Base-by-base conservation (phyloP, 2,888 invertebrate genomes). In the Nomada ruficornis region DNA sequence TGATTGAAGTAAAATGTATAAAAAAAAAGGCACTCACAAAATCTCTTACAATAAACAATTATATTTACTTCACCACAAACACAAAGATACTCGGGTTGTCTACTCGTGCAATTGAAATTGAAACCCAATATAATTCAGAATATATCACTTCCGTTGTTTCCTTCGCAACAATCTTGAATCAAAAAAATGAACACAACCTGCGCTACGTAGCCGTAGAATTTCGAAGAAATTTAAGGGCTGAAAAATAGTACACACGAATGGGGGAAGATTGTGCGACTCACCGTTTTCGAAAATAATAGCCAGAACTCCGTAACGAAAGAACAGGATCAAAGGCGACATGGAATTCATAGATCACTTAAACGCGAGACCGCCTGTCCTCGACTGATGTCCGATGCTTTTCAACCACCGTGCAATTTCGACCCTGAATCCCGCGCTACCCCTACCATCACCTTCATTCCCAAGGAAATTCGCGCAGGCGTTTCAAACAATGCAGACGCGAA, bases 341-440 rank as follows among this genome's bases (percentile, higher is more conserved):
- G 89, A 88, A 85, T 82, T 83, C 85, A 79, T 77, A 65, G 72
- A 77, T 60, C 78, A 79, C 71, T 83, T 83, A 81, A 85, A 83
- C 77, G 84, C 83, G 80, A 67, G 90, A 83, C 84, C 84, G 86
- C 82, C 84, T 85, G 84, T 84, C 83, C 86, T 85, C 82, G 83
- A 90, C 89, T 89, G 88, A 47, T 83, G 70, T 80, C 73, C 82
- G 70, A 76, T 81, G 74, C 82, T 84, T 89, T 87, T 82, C 82
- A 88, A 88, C 87, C 86, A 83, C 83, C 86, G 84, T 83, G 83
- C 88, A 82, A 88, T 89, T 89, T 87, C 85, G 74, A 85, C 89
- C 89, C 89, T 83, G 84, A 89, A 90, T 86, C 89, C 83, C 88
- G 87, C 89, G 89, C 86, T 84, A 85, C 86, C 86, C 86, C 88